Conservation (phyloP, 2,888 invertebrate species). For the Lycia hirtaria region DNA sequence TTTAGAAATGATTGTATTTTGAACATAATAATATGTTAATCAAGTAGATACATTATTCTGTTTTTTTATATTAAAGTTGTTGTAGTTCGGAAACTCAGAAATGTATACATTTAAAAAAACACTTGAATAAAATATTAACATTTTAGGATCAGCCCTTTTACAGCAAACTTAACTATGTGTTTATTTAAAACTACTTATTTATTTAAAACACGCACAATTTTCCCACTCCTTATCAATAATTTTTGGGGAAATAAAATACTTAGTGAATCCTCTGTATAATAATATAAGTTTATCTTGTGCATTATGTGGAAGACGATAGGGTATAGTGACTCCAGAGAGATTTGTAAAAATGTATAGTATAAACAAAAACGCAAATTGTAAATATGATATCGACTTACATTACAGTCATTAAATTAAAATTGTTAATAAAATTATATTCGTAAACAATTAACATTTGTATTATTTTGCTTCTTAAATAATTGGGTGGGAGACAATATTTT, state of each 20-base stretch:
- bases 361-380: constrained; percentile 75
- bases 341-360: constrained; percentile 83
- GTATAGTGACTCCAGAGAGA: constrained; percentile 57
- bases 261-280: constrained; percentile 48
- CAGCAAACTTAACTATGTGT: constrained; percentile 19
- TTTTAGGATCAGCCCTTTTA: constrained; percentile 11
- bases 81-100: too few species aligned
- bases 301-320: constrained; percentile 48
- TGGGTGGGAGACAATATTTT: background rate
- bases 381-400: constrained; percentile 82
- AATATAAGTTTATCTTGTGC: constrained; percentile 35
- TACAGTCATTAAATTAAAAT: constrained; percentile 85
- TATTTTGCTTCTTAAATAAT: constrained; percentile 42
- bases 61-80: too few species aligned
- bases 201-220: constrained; percentile 25
- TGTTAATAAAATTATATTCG: constrained; percentile 86
- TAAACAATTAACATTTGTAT: constrained; percentile 77
- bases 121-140: background rate
- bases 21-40: too few species aligned
- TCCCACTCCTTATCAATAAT: background rate
- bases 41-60: too few species aligned
- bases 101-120: too few species aligned
- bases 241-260: constrained; percentile 18
- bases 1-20: too few species aligned
- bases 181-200: constrained; percentile 2